Percentiles rank a stretch among this genome's conserved stretches.
phyloP scores from a whole-genome alignment of 2,888 invertebrate species.

The Marronus borbonicus region DNA sequence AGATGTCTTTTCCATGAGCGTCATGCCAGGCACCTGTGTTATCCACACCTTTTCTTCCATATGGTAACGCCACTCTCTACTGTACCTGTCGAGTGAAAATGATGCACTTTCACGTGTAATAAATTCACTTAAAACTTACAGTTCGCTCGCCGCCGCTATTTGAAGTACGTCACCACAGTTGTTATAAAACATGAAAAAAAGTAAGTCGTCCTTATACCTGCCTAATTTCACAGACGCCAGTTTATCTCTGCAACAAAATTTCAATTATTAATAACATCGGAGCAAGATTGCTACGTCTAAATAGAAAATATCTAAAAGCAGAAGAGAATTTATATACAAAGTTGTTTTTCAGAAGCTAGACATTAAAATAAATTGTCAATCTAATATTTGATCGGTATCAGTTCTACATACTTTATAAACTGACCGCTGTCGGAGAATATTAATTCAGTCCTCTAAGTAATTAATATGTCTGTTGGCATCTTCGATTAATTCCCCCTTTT shows the following conservation, averaged over 20 bases:
- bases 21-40: conserved; percentile 96
- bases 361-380: too few relatives aligned
- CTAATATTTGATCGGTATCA: too few relatives aligned
- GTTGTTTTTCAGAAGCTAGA: too few relatives aligned
- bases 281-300: not conserved
- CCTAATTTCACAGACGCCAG: conserved; percentile 95
- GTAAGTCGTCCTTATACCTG: conserved; percentile 98
- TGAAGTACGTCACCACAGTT: conserved; percentile 98
- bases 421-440: too few relatives aligned
- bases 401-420: too few relatives aligned
- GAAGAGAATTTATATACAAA: too few relatives aligned
- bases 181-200: conserved; percentile 99
- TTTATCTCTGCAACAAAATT: conserved; percentile 82
- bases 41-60: conserved; percentile 99
- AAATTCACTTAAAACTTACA: conserved; percentile 78
- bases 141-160: conserved; percentile 96
- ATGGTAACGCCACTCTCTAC: conserved; percentile 99
- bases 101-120: not conserved
- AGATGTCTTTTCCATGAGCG: conserved; percentile 94
- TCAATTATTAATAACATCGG: not conserved
- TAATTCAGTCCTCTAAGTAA: too few relatives aligned
- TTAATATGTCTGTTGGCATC: too few relatives aligned
- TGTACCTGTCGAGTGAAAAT: conserved; percentile 79
- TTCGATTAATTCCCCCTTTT: too few relatives aligned
- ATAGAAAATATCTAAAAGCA: too few relatives aligned